phyloP scores from a whole-genome alignment of 2,797 vertebrate genomes.

The Columba guinea region DNA sequence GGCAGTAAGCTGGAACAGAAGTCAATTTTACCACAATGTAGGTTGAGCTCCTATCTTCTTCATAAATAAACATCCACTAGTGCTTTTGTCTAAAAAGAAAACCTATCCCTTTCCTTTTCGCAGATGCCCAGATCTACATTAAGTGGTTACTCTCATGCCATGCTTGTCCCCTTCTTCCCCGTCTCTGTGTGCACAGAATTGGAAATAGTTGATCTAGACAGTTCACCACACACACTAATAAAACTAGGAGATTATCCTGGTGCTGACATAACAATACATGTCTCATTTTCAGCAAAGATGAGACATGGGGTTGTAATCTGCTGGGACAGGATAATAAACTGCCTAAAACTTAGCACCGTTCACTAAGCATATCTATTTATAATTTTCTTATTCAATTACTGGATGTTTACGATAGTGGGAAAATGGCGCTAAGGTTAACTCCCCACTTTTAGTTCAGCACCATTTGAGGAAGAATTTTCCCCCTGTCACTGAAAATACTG shows the following conservation, averaged over 20 bases:
- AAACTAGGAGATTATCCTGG: background rate
- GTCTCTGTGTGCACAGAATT: background rate
- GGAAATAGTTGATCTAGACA: background rate
- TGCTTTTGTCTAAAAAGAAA: background rate
- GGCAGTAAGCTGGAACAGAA: background rate
- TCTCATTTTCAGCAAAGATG: background rate
- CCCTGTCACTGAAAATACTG: background rate
- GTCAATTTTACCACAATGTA: background rate
- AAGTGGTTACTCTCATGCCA: background rate
- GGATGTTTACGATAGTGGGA: background rate
- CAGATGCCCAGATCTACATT: background rate
- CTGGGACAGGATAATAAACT: background rate
- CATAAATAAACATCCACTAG: fast-evolving
- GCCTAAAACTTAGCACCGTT: background rate
- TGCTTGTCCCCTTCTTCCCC: background rate
- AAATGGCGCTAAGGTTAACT: background rate
- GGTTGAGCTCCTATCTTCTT: background rate
- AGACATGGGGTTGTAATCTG: background rate
- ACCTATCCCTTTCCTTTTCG: background rate
- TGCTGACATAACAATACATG: background rate
- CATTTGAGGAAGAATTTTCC: background rate
- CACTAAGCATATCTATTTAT: background rate
- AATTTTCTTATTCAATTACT: background rate
- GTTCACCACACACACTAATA: background rate
- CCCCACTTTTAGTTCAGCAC: background rate